A percentile compares a stretch with the other conserved stretches of the same genome.
These are phyloP conservation scores for Caiman crocodilus DNA, from an alignment of 2,797 vertebrate species.

Conservation along the genomic window DNA sequence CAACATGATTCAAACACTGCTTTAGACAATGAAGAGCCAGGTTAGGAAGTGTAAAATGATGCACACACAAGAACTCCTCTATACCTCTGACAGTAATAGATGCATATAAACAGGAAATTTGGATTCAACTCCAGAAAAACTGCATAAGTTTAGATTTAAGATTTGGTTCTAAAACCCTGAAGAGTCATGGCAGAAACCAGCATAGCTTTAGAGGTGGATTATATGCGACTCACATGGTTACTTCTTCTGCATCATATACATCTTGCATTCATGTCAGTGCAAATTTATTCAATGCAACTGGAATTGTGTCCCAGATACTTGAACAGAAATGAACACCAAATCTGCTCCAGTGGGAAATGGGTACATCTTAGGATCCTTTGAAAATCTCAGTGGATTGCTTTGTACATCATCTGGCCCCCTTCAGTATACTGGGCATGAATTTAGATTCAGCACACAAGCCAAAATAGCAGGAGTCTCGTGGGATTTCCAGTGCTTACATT, in stretches of 20 bases:
- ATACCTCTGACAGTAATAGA: not conserved
- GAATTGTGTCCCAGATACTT: not conserved
- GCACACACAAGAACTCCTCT: not conserved
- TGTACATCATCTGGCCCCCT: not conserved
- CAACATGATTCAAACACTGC: conserved; percentile 27
- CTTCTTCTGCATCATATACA: not conserved
- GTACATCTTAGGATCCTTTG: not conserved
- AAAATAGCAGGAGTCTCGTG: not conserved
- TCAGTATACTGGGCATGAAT: not conserved
- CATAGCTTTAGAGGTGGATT: not conserved
- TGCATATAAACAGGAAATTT: not conserved
- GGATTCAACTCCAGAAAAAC: conserved; percentile 8
- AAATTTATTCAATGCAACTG: conserved; percentile 2
- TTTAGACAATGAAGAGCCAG: conserved; percentile 36
- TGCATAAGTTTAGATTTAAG: not conserved
- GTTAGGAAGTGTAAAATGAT: not conserved
- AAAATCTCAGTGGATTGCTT: not conserved
- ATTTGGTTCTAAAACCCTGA: conserved; percentile 2
- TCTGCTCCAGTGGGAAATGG: not conserved
- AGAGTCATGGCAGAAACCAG: conserved; percentile 34
- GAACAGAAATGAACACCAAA: not conserved
- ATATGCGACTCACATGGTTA: not conserved
- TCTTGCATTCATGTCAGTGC: not conserved
- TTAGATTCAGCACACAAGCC: not conserved
- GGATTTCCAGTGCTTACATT: not conserved